Evolutionary conservation across 1,140 invertebrate genomes (phyloP), one percentile per base, ranked within the genome.

Genomic region (Pogonomyrmex californicus): DNA sequence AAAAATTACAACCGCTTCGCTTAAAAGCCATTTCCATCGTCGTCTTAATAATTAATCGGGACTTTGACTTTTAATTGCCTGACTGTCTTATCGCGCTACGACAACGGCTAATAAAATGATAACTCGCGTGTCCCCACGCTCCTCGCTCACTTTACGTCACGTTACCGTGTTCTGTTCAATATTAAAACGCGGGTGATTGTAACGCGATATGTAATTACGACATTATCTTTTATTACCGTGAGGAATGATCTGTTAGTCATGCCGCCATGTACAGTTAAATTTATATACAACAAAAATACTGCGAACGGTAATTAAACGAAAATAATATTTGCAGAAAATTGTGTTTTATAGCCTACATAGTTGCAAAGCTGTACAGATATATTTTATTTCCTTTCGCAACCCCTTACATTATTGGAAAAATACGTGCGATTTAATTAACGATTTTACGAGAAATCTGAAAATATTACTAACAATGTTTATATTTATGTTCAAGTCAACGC

Each of bases 51-150:
- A 62, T n/a, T 73, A 49, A 75, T 83, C 79, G 12, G 41, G 49
- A 1, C 23, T n/a, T n/a, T 66, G 51, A 6, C 44, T 75, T 17
- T 83, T 73, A 73, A 60, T 83, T 41, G 79, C 6, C 23, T 54
- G 33, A 5, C 62, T 12, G 36, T 1, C 63, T 81, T 81, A 70
- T 81, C 78, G 14, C 38, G 6, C 62, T 47, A 51, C 36, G 63
- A 81, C 54, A 41, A 3, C 9, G 47, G 30, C 30, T 66, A 65
- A 65, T 78, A 78, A 65, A 78, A 78, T 44, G 47, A 85, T 78
- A 47, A 60, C 36, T 41, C 54, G 30, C 33, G 17, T 41, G 70
- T 75, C n/a, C n/a, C n/a, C 58, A 33, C 4, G 54, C 54, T 7
- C 5, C 33, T 65, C 60, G n/a, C 47, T 85, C 73, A 66, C 47